These are phyloP conservation scores for Phengaris alcon DNA, from an alignment of 2,888 invertebrate genomes.

Conservation along the genomic window DNA sequence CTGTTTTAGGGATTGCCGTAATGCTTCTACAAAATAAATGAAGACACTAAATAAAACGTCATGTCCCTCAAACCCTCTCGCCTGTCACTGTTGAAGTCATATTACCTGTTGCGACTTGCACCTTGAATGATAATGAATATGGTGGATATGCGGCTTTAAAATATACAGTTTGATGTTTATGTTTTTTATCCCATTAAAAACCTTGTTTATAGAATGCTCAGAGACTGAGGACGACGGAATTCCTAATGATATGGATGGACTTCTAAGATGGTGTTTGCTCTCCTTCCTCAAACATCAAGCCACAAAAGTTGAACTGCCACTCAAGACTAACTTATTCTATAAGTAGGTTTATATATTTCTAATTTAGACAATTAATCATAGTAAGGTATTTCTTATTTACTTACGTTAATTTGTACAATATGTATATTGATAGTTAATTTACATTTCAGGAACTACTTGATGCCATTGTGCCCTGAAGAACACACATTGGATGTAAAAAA, in stretches of 20 bases:
- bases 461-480: slow-evolving; percentile 84
- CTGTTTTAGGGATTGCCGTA: no score
- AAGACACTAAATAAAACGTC: no score
- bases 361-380: neutral
- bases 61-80: no score
- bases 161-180: neutral
- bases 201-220: slow-evolving; percentile 45
- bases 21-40: no score
- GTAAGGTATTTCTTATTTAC: no score
- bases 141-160: neutral
- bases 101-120: no score
- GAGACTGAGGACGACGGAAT: slow-evolving; percentile 45
- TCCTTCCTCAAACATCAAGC: slow-evolving; percentile 87
- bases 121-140: no score
- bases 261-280: slow-evolving; percentile 87
- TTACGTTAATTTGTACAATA: no score
- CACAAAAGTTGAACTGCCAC: slow-evolving; percentile 85
- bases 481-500: slow-evolving; percentile 90
- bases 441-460: slow-evolving; percentile 78
- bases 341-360: slow-evolving; percentile 70
- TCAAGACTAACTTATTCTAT: slow-evolving; percentile 90
- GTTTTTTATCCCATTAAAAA: neutral
- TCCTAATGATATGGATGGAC: slow-evolving; percentile 83
- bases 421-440: no score
- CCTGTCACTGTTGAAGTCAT: no score